phyloP scores from a whole-genome alignment of 2,888 invertebrate genomes.

The Empis livida region DNA sequence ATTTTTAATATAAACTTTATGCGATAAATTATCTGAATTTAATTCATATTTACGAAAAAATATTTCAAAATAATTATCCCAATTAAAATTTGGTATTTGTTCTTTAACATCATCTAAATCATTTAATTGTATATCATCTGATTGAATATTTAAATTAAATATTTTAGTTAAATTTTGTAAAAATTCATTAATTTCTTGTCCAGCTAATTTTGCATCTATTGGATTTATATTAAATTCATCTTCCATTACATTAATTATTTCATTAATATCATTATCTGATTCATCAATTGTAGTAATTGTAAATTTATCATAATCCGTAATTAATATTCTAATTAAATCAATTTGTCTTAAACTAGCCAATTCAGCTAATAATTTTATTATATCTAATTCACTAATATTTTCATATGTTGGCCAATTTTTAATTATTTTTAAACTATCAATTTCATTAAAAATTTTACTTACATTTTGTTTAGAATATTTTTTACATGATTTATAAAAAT shows the following conservation, averaged over 20 bases:
- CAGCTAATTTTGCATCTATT: neutral
- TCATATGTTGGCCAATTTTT: neutral
- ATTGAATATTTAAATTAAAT: neutral
- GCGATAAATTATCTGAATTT: neutral
- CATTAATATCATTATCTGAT: neutral
- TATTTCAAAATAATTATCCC: neutral
- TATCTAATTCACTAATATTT: neutral
- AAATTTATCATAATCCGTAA: neutral
- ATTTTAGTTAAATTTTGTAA: neutral
- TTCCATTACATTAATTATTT: neutral
- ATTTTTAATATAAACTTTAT: neutral
- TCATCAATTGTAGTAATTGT: neutral
- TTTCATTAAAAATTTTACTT: neutral
- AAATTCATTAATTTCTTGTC: neutral
- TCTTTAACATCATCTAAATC: neutral
- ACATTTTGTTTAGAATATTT: neutral
- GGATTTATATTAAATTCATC: neutral
- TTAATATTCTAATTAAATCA: neutral
- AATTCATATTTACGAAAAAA: neutral
- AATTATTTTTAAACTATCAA: neutral
- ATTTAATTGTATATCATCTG: neutral
- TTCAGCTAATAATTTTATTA: neutral
- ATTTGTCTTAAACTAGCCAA: neutral
- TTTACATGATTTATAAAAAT: constrained; percentile 1
- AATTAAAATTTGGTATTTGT: neutral